phyloP scores from a whole-genome alignment of 2,888 invertebrate species.

The Aspidapion aeneum region DNA sequence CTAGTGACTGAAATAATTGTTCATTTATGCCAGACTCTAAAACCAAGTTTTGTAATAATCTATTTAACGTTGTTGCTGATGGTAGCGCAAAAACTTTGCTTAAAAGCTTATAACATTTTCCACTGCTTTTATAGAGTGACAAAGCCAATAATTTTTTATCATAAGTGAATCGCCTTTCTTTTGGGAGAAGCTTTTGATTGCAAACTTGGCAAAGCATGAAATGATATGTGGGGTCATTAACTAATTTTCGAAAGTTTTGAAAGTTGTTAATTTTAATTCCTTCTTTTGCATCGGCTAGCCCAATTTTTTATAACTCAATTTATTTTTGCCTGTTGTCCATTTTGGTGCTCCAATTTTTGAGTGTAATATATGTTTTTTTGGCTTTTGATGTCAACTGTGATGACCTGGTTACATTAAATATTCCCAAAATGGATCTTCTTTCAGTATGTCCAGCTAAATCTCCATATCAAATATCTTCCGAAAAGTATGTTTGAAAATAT shows the following conservation, averaged over 20 bases:
- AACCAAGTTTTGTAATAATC: conserved; percentile 20
- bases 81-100: conserved; percentile 27
- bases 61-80: conserved; percentile 22
- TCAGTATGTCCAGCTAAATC: too few species aligned
- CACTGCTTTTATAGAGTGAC: conserved; percentile 25
- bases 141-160: conserved; percentile 29
- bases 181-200: conserved; percentile 18
- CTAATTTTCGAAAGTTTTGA: not conserved
- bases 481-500: too few species aligned
- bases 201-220: conserved; percentile 18
- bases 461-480: too few species aligned
- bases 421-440: too few species aligned
- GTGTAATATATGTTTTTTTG: too few species aligned
- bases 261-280: not conserved
- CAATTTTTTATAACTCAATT: too few species aligned
- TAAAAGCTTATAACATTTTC: conserved; percentile 22
- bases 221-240: conserved; percentile 15
- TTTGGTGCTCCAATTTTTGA: too few species aligned
- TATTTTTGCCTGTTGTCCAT: too few species aligned
- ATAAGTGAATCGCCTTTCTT: conserved; percentile 23
- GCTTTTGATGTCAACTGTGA: too few species aligned
- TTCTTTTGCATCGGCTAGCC: conserved; percentile 7
- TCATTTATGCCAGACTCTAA: conserved; percentile 25
- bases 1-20: conserved; percentile 20
- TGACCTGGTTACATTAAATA: too few species aligned